Conservation (phyloP, 2,888 invertebrate genomes). For the Troides helena region DNA sequence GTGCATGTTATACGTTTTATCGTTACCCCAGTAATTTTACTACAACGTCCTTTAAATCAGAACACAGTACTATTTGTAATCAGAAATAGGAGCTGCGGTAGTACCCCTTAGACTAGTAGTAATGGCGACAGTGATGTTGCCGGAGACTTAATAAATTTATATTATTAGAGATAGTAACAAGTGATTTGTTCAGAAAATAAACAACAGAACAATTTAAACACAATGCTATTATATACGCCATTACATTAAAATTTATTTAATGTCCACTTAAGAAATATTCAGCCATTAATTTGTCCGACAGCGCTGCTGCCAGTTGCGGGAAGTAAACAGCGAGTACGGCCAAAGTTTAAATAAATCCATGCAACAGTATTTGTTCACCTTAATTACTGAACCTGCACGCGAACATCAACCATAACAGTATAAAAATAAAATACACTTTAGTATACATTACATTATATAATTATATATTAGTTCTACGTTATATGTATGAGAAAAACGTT, state of each 20-base stretch:
- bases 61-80: too few relatives aligned
- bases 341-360: slow-evolving; percentile 22
- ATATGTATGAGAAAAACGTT: neutral
- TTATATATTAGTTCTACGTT: neutral
- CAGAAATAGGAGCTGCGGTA: too few relatives aligned
- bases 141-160: too few relatives aligned
- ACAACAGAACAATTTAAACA: neutral
- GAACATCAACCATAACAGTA: slow-evolving; percentile 1
- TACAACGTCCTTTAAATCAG: too few relatives aligned
- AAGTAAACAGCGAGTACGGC: slow-evolving; percentile 23
- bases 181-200: neutral
- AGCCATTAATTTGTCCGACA: slow-evolving; percentile 12
- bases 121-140: too few relatives aligned
- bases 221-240: neutral
- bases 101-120: too few relatives aligned
- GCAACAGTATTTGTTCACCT: neutral
- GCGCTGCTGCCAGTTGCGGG: slow-evolving; percentile 10
- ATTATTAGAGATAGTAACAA: too few relatives aligned
- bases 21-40: too few relatives aligned
- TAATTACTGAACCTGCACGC: neutral
- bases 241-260: slow-evolving; percentile 6
- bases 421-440: neutral
- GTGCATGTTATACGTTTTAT: too few relatives aligned
- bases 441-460: neutral
- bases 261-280: slow-evolving; percentile 16